Conservation (phyloP, 2,888 invertebrate species). For the Oscheius onirici region DNA sequence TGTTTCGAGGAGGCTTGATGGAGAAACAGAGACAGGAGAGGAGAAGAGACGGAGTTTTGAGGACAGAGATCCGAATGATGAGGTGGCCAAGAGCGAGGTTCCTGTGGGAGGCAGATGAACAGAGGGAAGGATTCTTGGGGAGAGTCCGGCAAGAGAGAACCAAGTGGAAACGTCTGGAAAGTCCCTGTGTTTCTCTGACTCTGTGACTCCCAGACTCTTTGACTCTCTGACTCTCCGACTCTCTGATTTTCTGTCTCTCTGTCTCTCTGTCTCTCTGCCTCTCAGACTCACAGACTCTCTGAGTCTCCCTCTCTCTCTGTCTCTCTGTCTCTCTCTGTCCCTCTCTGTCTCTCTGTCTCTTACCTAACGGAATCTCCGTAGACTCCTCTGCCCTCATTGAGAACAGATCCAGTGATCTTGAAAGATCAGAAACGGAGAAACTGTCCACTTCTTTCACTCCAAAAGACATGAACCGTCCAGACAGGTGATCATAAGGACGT, state of each 20-base stretch:
- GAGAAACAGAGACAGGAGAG: conserved; percentile 23
- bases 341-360: too few relatives aligned
- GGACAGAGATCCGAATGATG: conserved; percentile 14
- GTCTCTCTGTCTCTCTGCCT: too few relatives aligned
- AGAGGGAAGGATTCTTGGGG: conserved; percentile 35
- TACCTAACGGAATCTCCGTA: conserved; percentile 25
- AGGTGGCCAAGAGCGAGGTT: conserved; percentile 10
- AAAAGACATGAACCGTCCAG: conserved; percentile 47
- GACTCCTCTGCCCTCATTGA: neutral
- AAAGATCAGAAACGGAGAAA: conserved; percentile 29
- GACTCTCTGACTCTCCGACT: too few relatives aligned
- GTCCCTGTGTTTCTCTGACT: too few relatives aligned
- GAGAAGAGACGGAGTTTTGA: conserved; percentile 19
- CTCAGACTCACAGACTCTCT: too few relatives aligned
- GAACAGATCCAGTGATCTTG: conserved; percentile 39
- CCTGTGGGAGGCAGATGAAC: conserved; percentile 28
- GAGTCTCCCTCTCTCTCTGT: too few relatives aligned
- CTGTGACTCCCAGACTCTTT: too few relatives aligned
- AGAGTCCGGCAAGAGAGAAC: conserved; percentile 45
- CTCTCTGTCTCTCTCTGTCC: too few relatives aligned
- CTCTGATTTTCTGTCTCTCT: too few relatives aligned
- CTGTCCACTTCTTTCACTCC: conserved; percentile 30
- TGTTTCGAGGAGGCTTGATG: conserved; percentile 24
- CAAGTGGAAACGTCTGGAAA: conserved; percentile 48
- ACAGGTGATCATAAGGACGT: conserved; percentile 42